Evolutionary conservation across 53 echinoderm and acorn worm genomes (phyloP).

Genomic region (Temnopleurus reevesii): DNA sequence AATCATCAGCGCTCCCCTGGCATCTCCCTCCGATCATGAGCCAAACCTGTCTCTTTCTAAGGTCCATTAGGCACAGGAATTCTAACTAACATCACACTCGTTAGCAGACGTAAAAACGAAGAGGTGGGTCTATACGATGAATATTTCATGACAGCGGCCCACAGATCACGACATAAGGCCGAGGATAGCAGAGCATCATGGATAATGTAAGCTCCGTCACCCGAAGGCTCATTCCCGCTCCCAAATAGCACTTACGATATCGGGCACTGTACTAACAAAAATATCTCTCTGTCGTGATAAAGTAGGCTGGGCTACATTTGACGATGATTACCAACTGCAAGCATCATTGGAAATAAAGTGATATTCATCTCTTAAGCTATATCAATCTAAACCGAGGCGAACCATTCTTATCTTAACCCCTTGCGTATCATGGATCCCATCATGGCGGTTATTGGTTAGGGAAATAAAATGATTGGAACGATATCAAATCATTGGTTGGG

Average conservation of each 20-base stretch:
- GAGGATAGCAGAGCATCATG: background rate
- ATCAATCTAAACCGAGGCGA: background rate
- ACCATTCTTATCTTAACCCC: too few species aligned
- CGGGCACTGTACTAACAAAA: slow-evolving; percentile 33
- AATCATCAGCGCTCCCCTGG: background rate
- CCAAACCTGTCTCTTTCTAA: background rate
- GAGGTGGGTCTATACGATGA: slow-evolving; percentile 21
- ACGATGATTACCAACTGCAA: background rate
- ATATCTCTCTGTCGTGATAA: background rate
- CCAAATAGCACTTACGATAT: slow-evolving; percentile 18
- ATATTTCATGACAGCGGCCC: background rate
- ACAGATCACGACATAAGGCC: slow-evolving; percentile 8
- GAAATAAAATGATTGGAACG: too few species aligned
- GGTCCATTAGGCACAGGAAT: slow-evolving; percentile 32
- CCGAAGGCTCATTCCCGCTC: background rate
- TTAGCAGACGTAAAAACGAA: background rate
- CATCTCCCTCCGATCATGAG: background rate
- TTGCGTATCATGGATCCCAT: too few species aligned
- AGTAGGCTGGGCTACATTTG: background rate
- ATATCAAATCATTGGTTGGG: too few species aligned
- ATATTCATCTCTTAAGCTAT: background rate
- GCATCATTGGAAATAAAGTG: slow-evolving; percentile 5
- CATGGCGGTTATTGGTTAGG: too few species aligned
- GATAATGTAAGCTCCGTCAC: slow-evolving; percentile 21
- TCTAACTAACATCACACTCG: slow-evolving; percentile 20